Evolutionary conservation across 1,140 invertebrate genomes (phyloP).

Genomic region (Ptiloglossa arizonensis): DNA sequence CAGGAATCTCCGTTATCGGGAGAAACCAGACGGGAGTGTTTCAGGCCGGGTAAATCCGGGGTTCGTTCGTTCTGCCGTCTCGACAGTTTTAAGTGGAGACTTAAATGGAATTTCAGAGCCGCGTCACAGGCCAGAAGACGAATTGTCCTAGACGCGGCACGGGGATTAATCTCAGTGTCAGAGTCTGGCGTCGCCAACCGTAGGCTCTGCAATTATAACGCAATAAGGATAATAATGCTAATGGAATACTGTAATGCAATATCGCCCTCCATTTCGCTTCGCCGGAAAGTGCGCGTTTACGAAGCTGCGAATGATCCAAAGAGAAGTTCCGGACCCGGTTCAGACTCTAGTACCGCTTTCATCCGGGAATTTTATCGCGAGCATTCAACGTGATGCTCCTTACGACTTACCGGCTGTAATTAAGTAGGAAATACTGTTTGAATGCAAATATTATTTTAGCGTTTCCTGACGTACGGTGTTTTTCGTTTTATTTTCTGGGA

Average conservation of each 20-base stretch:
- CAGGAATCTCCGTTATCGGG: constrained; percentile 36
- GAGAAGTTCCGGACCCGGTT: neutral
- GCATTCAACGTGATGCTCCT: no score
- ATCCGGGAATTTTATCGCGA: neutral
- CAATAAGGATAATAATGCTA: constrained; percentile 25
- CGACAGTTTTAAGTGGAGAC: no score
- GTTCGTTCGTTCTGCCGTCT: neutral
- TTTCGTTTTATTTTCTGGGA: no score
- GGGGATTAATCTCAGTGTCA: constrained; percentile 29
- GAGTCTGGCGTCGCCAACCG: neutral
- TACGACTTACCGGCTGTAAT: no score
- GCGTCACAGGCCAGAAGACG: neutral
- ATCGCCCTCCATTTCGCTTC: neutral
- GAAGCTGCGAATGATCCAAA: constrained; percentile 19
- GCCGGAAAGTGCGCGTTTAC: constrained; percentile 4
- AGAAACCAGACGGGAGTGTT: neutral
- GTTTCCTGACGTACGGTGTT: no score
- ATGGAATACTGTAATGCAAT: constrained; percentile 18
- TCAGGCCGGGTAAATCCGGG: no score
- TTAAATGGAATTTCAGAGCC: constrained; percentile 1
- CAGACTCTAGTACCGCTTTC: neutral
- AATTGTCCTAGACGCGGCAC: neutral
- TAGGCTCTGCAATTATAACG: constrained; percentile 33
- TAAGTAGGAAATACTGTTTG: no score
- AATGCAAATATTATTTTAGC: no score